Percentiles rank a stretch among this genome's conserved stretches.
Conservation (phyloP, 2,888 invertebrate genomes). For the Catotricha subobsoleta region DNA sequence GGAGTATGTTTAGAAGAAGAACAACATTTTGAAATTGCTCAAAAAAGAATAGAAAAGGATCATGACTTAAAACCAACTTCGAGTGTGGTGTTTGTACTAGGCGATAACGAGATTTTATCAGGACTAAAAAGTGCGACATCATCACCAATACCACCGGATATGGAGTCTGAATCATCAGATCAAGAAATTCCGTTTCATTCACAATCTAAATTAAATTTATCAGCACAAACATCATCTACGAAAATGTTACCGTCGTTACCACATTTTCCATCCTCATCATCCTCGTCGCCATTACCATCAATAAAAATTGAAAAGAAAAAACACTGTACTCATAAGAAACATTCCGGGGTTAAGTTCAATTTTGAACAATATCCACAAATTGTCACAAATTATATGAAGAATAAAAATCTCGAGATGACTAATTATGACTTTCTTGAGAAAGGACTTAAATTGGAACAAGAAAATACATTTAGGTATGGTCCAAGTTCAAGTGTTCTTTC, state of each 20-base stretch:
- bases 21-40: conserved; percentile 21
- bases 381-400: conserved; percentile 45
- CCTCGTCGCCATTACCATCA: too few relatives aligned
- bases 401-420: conserved; percentile 47
- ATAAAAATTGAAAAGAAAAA: conserved; percentile 31
- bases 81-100: conserved; percentile 47
- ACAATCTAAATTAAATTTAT: background rate
- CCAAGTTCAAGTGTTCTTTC: conserved; percentile 26
- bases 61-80: background rate
- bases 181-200: background rate
- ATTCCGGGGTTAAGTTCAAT: conserved; percentile 40
- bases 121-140: conserved; percentile 34
- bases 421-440: conserved; percentile 37
- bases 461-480: conserved; percentile 32
- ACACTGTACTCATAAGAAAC: conserved; percentile 37
- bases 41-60: conserved; percentile 13
- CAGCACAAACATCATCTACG: too few relatives aligned
- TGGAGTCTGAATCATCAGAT: background rate
- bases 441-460: conserved; percentile 27
- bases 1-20: conserved; percentile 24
- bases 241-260: too few relatives aligned
- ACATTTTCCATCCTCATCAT: background rate
- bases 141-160: background rate
- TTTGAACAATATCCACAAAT: conserved; percentile 5
- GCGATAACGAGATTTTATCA: conserved; percentile 49